A percentile compares a stretch with the other conserved stretches of the same genome.
Conservation (phyloP, 2,113 vertebrate genomes). For the Gorsachius goisagi region DNA sequence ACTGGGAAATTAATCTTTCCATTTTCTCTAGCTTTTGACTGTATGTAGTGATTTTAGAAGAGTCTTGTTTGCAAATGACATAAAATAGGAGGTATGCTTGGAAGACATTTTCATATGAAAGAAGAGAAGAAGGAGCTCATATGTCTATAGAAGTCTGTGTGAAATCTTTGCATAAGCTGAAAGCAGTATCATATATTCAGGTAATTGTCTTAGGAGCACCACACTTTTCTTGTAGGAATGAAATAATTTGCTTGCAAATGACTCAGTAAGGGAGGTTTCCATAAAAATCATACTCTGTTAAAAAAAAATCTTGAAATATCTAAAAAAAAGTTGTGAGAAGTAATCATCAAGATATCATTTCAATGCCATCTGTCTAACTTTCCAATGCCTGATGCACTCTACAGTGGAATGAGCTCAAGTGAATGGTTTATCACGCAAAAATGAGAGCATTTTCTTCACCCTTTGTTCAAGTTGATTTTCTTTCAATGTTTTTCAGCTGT, state of each 20-base stretch:
- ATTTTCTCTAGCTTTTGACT: not conserved
- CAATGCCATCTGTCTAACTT: conserved; percentile 4
- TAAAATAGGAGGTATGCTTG: not conserved
- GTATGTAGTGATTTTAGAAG: not conserved
- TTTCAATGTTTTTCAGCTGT: not conserved
- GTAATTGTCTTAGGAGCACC: not conserved
- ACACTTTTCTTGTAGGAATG: not conserved
- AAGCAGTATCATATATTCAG: not conserved
- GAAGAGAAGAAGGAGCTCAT: not conserved
- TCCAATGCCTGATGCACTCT: not conserved
- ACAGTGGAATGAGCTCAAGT: not conserved
- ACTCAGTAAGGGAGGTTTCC: not conserved
- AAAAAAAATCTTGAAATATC: not conserved
- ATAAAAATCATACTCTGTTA: not conserved
- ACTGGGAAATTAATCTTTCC: not conserved
- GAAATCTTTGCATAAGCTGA: not conserved
- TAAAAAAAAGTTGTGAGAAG: not conserved
- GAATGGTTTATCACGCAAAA: not conserved
- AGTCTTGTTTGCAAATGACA: not conserved
- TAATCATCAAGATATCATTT: not conserved
- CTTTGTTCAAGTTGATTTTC: not conserved
- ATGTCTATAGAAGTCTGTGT: not conserved
- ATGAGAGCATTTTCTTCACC: not conserved
- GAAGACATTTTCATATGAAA: not conserved
- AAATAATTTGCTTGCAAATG: conserved; percentile 8